Evolutionary conservation across 2,113 vertebrate genomes (phyloP).

Genomic region (Oryzias curvinotus): DNA sequence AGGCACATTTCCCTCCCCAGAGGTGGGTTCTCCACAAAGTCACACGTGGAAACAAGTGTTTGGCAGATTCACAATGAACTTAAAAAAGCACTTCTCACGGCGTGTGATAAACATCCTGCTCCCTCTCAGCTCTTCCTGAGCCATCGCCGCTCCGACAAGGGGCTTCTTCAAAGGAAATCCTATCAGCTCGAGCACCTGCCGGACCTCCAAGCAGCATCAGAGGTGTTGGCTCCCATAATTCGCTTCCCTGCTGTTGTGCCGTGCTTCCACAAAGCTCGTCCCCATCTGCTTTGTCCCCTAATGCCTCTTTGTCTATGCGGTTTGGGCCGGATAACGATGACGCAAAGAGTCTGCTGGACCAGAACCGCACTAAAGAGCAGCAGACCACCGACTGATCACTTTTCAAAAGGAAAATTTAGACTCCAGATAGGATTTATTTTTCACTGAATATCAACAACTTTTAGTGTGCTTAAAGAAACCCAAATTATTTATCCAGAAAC

Average conservation of each 20-base stretch:
- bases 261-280: not conserved
- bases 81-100: constrained; percentile 16
- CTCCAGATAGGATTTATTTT: no score
- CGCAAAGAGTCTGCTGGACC: constrained; percentile 31
- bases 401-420: not conserved
- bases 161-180: constrained; percentile 15
- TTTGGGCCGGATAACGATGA: constrained; percentile 28
- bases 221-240: constrained; percentile 19
- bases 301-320: constrained; percentile 32
- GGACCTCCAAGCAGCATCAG: not conserved
- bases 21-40: constrained; percentile 47
- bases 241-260: constrained; percentile 1
- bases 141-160: not conserved
- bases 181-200: constrained; percentile 31
- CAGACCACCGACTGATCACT: constrained; percentile 35
- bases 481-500: no score
- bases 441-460: no score
- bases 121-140: not conserved
- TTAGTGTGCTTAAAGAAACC: no score
- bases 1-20: constrained; percentile 47
- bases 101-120: constrained; percentile 19
- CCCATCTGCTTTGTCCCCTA: constrained; percentile 34
- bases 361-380: constrained; percentile 24
- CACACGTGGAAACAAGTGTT: constrained; percentile 43
- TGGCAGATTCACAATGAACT: constrained; percentile 19